A percentile compares a stretch with the other conserved stretches of the same genome.
Conservation (phyloP, 1,140 invertebrate genomes). For the Steinernema feltiae region DNA sequence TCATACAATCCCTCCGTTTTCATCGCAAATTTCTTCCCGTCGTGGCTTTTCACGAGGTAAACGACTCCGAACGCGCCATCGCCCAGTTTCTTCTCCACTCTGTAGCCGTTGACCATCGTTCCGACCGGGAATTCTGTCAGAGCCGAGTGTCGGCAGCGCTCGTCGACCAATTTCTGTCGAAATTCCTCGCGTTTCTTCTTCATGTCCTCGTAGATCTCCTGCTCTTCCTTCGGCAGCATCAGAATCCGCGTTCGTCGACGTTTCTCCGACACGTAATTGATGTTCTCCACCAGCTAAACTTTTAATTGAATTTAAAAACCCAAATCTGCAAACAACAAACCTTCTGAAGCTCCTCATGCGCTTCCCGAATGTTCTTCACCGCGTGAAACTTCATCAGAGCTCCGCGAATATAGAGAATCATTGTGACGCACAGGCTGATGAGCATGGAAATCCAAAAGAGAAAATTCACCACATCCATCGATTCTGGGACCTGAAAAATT, state of each 20-base stretch:
- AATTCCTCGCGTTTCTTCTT: constrained; percentile 11
- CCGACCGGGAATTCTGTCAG: not conserved
- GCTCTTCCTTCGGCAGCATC: not conserved
- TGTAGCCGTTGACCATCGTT: not conserved
- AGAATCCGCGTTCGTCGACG: not conserved
- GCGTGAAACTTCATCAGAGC: not conserved
- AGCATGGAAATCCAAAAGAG: not conserved
- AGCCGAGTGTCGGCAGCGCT: not conserved
- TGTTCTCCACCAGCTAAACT: not conserved
- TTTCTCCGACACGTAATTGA: not conserved
- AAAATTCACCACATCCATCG: not conserved
- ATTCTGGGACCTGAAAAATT: not conserved
- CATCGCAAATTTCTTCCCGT: not conserved
- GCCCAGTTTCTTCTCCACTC: not conserved
- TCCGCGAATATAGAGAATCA: constrained; percentile 1
- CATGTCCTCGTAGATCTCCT: not conserved
- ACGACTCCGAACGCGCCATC: not conserved
- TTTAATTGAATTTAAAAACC: not conserved
- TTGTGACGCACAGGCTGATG: not conserved
- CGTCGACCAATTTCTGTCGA: not conserved
- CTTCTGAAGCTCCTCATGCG: not conserved
- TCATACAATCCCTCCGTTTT: not conserved
- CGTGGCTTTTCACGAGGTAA: not conserved
- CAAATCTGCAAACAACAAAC: not conserved
- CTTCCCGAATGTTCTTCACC: not conserved